These are phyloP conservation scores for Rhynchotus rufescens DNA, from an alignment of 2,797 vertebrate genomes.

Conservation along the genomic window DNA sequence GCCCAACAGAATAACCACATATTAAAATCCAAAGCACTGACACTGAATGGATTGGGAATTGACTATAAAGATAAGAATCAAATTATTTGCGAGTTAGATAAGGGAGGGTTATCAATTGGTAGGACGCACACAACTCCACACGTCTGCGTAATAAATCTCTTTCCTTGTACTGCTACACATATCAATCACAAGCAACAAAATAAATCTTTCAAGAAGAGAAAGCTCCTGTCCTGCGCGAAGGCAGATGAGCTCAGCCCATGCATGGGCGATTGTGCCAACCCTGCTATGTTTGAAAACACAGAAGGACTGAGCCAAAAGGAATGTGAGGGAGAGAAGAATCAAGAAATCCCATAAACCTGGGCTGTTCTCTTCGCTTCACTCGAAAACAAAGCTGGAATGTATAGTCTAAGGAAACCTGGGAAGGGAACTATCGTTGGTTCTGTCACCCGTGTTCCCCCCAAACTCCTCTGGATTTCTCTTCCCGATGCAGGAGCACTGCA, in stretches of 20 bases:
- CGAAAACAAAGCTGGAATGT: not conserved
- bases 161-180: not conserved
- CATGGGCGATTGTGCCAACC: rapidly evolving
- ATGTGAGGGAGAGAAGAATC: not conserved
- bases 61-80: not conserved
- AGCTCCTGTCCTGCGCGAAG: not conserved
- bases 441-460: slow-evolving; percentile 27
- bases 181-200: not conserved
- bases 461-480: slow-evolving; percentile 9
- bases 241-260: not conserved
- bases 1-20: not conserved
- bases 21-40: not conserved
- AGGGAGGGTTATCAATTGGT: not conserved
- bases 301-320: not conserved
- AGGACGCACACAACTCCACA: not conserved
- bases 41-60: not conserved
- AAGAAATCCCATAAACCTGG: not conserved
- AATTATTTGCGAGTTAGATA: not conserved
- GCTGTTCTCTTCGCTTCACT: not conserved
- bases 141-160: not conserved
- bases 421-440: slow-evolving; percentile 17
- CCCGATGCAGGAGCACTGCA: not conserved
- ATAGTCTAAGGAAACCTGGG: not conserved
- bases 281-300: not conserved
- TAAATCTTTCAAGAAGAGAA: not conserved